A percentile compares a stretch with the other conserved stretches of the same genome.
phyloP scores from a whole-genome alignment of 2,888 invertebrate genomes.

The Pherbina coryleti region DNA sequence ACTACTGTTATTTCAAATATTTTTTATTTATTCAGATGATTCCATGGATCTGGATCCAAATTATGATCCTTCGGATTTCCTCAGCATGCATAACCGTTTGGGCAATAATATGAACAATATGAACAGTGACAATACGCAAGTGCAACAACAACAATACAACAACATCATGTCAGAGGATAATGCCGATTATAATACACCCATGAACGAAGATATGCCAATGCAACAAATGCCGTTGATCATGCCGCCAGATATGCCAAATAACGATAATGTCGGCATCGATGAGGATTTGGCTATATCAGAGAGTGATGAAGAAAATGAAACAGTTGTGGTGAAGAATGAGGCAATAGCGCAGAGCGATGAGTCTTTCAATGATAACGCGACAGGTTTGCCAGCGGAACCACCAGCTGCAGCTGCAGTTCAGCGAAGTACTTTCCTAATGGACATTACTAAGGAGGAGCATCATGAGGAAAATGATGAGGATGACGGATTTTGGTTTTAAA shows the following conservation, averaged over 20 bases:
- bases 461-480: conserved; percentile 58
- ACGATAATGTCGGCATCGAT: conserved; percentile 74
- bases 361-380: conserved; percentile 36
- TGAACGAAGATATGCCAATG: conserved; percentile 45
- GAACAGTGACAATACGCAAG: conserved; percentile 37
- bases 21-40: conserved; percentile 71
- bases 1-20: background rate
- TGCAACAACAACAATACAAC: conserved; percentile 45
- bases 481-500: conserved; percentile 61
- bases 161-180: conserved; percentile 58
- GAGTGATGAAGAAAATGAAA: conserved; percentile 75
- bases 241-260: conserved; percentile 59
- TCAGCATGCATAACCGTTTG: conserved; percentile 72
- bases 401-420: conserved; percentile 23
- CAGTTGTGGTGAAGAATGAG: conserved; percentile 56
- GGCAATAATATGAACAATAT: conserved; percentile 48
- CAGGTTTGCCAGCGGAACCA: conserved; percentile 17
- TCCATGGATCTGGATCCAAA: conserved; percentile 83
- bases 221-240: conserved; percentile 55
- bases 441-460: conserved; percentile 34
- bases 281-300: conserved; percentile 84
- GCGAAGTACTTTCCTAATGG: conserved; percentile 26
- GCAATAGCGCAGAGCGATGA: conserved; percentile 49
- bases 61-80: conserved; percentile 89
- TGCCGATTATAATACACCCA: conserved; percentile 49